Conservation (phyloP, 2,888 invertebrate genomes). For the Deroplatys truncata region DNA sequence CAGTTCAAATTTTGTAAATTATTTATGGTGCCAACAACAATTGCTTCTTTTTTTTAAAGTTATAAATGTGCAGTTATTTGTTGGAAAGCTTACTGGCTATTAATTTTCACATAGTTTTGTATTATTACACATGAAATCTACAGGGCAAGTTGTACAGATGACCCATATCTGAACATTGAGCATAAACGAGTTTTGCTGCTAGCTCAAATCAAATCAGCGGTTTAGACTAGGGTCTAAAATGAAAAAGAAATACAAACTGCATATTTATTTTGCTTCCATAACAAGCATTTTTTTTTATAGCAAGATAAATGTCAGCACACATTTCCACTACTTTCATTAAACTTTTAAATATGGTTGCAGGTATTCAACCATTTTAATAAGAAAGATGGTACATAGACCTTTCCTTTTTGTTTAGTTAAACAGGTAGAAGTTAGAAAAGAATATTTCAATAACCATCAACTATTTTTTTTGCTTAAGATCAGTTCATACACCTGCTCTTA, state of each 20-base stretch:
- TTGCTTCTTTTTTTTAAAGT: background rate
- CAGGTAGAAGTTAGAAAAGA: background rate
- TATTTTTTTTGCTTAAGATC: background rate
- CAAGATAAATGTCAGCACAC: background rate
- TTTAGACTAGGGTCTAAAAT: slow-evolving; percentile 11
- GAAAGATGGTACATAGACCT: background rate
- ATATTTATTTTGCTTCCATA: slow-evolving; percentile 5
- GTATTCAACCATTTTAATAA: background rate
- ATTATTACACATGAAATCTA: background rate
- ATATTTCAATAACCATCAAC: background rate
- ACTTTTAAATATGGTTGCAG: background rate
- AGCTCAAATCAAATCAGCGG: background rate
- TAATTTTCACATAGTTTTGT: slow-evolving; percentile 5
- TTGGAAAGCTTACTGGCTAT: slow-evolving; percentile 9
- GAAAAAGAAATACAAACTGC: background rate
- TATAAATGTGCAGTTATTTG: slow-evolving; percentile 18
- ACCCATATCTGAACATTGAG: background rate
- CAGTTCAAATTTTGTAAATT: slow-evolving; percentile 5
- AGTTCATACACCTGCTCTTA: background rate
- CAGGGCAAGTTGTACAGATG: background rate
- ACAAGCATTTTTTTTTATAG: background rate
- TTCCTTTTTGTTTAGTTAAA: background rate
- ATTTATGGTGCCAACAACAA: slow-evolving; percentile 3
- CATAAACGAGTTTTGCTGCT: background rate
- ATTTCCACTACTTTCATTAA: background rate